phyloP scores from a whole-genome alignment of 35 echinoderm and acorn worm species.

The Anneissia japonica region DNA sequence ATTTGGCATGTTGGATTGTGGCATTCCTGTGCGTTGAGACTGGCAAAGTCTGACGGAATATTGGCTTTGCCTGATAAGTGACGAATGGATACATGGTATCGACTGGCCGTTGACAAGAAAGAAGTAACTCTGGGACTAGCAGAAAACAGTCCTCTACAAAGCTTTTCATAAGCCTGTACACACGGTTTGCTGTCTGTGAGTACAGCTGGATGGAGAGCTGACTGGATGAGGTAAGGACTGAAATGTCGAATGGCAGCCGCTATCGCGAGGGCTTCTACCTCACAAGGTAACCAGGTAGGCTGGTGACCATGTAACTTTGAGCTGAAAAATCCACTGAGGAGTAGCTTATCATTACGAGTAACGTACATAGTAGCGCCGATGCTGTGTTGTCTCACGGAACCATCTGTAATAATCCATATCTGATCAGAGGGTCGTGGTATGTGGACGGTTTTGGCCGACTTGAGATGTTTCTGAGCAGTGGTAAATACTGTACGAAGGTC shows the following conservation, averaged over 20 bases:
- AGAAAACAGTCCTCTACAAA: slow-evolving; percentile 49
- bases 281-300: slow-evolving; percentile 40
- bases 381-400: slow-evolving; percentile 7
- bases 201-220: slow-evolving; percentile 17
- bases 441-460: slow-evolving; percentile 11
- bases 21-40: slow-evolving; percentile 52
- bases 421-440: slow-evolving; percentile 50
- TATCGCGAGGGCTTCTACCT: slow-evolving; percentile 43
- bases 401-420: slow-evolving; percentile 56
- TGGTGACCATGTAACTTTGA: slow-evolving; percentile 34
- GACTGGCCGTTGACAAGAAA: slow-evolving; percentile 54
- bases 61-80: slow-evolving; percentile 48
- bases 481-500: neutral
- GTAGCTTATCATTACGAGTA: slow-evolving; percentile 19
- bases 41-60: slow-evolving; percentile 50
- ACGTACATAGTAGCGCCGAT: slow-evolving; percentile 41
- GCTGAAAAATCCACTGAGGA: slow-evolving; percentile 25
- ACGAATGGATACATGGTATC: slow-evolving; percentile 37
- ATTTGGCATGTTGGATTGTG: slow-evolving; percentile 42
- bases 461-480: slow-evolving; percentile 10
- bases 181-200: slow-evolving; percentile 70
- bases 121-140: slow-evolving; percentile 52
- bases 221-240: slow-evolving; percentile 48
- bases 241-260: slow-evolving; percentile 42
- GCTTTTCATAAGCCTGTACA: slow-evolving; percentile 52